Evolutionary conservation across 53 echinoderm and acorn worm species (phyloP).

Genomic region (Crossaster papposus): DNA sequence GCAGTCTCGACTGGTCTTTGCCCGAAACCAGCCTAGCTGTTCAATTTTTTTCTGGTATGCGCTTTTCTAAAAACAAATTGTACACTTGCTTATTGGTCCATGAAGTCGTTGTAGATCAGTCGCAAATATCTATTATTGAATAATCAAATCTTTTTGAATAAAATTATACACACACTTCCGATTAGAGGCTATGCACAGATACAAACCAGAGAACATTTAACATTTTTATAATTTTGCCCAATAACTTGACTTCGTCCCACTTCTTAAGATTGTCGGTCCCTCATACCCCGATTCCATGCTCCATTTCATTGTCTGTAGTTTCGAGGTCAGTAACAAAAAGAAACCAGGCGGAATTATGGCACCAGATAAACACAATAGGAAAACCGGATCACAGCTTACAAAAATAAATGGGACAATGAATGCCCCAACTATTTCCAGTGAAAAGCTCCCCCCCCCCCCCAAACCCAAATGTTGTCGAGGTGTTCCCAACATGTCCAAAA

Average conservation of each 20-base stretch:
- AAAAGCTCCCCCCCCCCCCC: too few species aligned
- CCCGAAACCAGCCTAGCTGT: too few species aligned
- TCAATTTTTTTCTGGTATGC: too few species aligned
- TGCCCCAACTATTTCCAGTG: slow-evolving; percentile 12
- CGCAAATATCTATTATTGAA: too few species aligned
- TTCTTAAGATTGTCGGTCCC: background rate
- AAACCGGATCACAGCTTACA: slow-evolving; percentile 12
- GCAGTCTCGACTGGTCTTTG: too few species aligned
- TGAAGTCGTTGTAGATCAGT: too few species aligned
- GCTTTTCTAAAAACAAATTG: too few species aligned
- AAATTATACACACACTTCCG: too few species aligned
- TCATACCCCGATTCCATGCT: slow-evolving; percentile 21
- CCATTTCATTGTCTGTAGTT: slow-evolving; percentile 17
- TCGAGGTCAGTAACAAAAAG: background rate
- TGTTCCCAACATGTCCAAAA: slow-evolving; percentile 30
- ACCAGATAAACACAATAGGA: slow-evolving; percentile 27
- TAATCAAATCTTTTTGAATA: too few species aligned
- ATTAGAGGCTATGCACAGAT: too few species aligned
- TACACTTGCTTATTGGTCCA: too few species aligned
- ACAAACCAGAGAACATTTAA: too few species aligned
- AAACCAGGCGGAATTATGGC: background rate
- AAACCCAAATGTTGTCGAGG: slow-evolving; percentile 39
- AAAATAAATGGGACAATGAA: slow-evolving; percentile 37
- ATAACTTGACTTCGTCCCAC: background rate
- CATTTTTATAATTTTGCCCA: slow-evolving; percentile 9